Base-by-base conservation (phyloP, 1,140 invertebrate species). In the Drosophila takahashii region DNA sequence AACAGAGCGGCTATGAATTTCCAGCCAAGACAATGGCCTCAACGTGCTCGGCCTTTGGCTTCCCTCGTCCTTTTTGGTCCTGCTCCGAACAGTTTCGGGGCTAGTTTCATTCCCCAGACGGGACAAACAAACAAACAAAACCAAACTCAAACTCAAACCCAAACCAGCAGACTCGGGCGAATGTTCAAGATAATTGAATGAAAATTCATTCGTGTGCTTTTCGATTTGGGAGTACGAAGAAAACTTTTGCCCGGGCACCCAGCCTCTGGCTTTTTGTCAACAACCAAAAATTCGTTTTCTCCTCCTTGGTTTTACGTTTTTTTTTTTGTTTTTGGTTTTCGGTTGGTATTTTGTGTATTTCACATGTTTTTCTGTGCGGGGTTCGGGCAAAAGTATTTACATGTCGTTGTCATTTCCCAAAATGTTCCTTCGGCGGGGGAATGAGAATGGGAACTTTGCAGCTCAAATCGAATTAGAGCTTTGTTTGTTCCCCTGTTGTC, bases 141-240 rank as follows among this genome's bases (percentile, higher is more conserved):
- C 77, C 64, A 80, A 69, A 22, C 16, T 22, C n/a, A n/a, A 27
- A 48, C n/a, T 6, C 26, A 29, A 7, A 29, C 27, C 7, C 4
- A 7, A 4, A 5, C 37, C 36, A 16, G 36, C 32, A 26, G 34
- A 39, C 42, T 47, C 39, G 44, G 48, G 60, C 77, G 66, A 86
- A 86, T 85, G 81, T 85, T 86, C 79, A 77, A 77, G 83, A 87
- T 87, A 87, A 87, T 87, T 87, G 83, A 87, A 87, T 87, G 83
- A 87, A 89, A 87, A 89, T 87, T 87, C 83, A 87, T 87, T 87
- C 83, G 84, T 87, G 84, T 87, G 84, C 79, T 70, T 86, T 86
- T 86, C 83, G 83, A 86, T 86, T 86, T 87, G 57, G 62, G 62
- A 67, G 62, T 39, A 29, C 34, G 45, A 36, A 44, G 64, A 65